A percentile compares a stretch with the other conserved stretches of the same genome.
Evolutionary conservation across 1,140 invertebrate species (phyloP).

Genomic region (Rhizoglyphus robini): DNA sequence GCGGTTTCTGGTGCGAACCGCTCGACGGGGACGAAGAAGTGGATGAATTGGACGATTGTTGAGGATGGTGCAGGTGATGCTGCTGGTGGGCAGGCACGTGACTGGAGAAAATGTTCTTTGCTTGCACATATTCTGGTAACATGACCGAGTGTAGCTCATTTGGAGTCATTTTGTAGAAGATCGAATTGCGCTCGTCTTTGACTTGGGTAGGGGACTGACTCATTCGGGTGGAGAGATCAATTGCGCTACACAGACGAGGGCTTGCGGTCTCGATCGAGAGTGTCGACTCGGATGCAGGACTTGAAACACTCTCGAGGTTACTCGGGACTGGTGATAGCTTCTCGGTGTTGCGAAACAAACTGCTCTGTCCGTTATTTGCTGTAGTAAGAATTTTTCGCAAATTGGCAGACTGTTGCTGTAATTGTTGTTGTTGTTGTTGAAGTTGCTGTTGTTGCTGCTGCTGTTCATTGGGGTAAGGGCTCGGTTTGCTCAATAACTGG

Average conservation of each 20-base stretch:
- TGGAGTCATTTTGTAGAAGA: not conserved
- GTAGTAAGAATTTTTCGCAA: not conserved
- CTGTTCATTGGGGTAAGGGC: not conserved
- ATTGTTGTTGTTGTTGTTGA: constrained; percentile 5
- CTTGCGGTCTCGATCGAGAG: not conserved
- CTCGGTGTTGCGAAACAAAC: too few relatives aligned
- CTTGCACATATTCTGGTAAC: not conserved
- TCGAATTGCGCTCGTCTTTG: not conserved
- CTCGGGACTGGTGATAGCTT: too few relatives aligned
- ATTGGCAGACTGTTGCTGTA: not conserved
- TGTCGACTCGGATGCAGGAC: not conserved
- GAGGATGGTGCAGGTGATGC: not conserved
- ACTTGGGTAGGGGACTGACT: not conserved
- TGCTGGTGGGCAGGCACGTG: not conserved
- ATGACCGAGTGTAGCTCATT: not conserved
- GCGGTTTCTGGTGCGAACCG: constrained; percentile 38
- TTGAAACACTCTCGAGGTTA: too few relatives aligned
- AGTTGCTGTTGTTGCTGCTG: not conserved
- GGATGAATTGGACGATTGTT: not conserved
- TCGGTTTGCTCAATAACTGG: not conserved
- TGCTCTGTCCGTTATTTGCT: not conserved
- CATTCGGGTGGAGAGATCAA: not conserved
- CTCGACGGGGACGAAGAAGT: not conserved
- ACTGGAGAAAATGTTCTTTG: too few relatives aligned
- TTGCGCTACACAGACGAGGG: not conserved